Conservation (phyloP, 1,140 invertebrate genomes). For the Eupristina koningsbergeri region DNA sequence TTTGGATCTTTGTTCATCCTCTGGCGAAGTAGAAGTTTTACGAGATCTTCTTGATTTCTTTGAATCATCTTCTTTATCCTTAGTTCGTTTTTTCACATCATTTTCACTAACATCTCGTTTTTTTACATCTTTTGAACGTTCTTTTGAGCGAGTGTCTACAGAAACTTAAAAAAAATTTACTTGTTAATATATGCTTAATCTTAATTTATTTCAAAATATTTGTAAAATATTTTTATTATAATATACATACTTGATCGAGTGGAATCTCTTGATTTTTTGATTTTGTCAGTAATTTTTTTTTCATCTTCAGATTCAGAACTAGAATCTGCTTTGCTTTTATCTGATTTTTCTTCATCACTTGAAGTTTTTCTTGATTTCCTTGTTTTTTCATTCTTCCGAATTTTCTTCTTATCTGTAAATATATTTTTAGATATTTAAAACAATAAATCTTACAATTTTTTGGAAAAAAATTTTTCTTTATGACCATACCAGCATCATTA, state of each 20-base stretch:
- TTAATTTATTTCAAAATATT: conserved; percentile 23
- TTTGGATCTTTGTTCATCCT: conserved; percentile 78
- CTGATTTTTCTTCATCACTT: conserved; percentile 69
- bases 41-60: conserved; percentile 73
- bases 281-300: conserved; percentile 65
- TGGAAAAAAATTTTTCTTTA: neutral
- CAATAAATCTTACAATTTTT: neutral
- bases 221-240: neutral
- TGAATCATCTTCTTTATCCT: conserved; percentile 70
- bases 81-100: conserved; percentile 69
- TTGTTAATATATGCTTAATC: neutral
- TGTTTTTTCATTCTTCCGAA: conserved; percentile 66
- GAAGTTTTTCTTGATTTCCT: conserved; percentile 66
- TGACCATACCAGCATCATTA: conserved; percentile 67
- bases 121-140: conserved; percentile 65
- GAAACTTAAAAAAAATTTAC: conserved; percentile 54
- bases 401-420: conserved; percentile 67
- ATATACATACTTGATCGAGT: conserved; percentile 59
- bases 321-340: conserved; percentile 65
- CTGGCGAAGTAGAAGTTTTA: conserved; percentile 78
- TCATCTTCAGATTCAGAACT: conserved; percentile 69
- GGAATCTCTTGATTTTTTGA: conserved; percentile 62
- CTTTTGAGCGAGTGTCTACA: conserved; percentile 64
- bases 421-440: neutral
- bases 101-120: conserved; percentile 70